These are phyloP conservation scores for Dipodomys spectabilis DNA, from an alignment of 2,113 vertebrate species.

Conservation along the genomic window DNA sequence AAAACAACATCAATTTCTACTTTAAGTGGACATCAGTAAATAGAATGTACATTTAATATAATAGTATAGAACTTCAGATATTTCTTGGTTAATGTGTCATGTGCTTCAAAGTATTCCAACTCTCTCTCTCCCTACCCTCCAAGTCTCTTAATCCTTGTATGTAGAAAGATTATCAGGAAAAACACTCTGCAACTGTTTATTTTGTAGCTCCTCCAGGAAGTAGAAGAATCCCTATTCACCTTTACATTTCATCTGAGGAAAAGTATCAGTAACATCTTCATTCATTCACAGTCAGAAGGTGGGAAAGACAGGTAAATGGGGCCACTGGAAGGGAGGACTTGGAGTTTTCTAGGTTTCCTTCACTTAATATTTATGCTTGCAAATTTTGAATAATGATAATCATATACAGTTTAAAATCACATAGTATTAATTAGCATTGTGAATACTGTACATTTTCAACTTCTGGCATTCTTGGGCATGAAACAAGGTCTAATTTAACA, in stretches of 20 bases:
- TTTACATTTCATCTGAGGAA: too few relatives aligned
- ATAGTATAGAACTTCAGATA: constrained; percentile 11
- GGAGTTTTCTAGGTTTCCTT: background rate
- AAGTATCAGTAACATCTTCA: background rate
- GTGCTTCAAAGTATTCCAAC: constrained; percentile 36
- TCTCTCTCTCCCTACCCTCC: background rate
- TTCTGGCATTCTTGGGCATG: background rate
- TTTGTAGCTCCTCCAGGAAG: background rate
- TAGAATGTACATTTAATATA: constrained; percentile 55
- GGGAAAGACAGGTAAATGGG: background rate
- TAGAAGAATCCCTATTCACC: background rate
- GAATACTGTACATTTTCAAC: background rate
- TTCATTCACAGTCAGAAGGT: background rate
- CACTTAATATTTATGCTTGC: background rate
- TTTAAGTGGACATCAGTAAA: constrained; percentile 62
- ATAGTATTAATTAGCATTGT: background rate
- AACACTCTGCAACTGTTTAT: background rate
- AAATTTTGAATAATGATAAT: background rate
- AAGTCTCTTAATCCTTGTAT: constrained; percentile 8
- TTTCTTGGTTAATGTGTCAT: constrained; percentile 36
- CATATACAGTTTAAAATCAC: background rate
- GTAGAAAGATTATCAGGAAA: constrained; percentile 16
- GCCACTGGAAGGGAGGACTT: background rate
- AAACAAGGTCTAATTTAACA: background rate
- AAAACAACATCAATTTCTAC: constrained; percentile 54